phyloP scores from a whole-genome alignment of 2,113 vertebrate species.

The Gasterosteus nipponicus region DNA sequence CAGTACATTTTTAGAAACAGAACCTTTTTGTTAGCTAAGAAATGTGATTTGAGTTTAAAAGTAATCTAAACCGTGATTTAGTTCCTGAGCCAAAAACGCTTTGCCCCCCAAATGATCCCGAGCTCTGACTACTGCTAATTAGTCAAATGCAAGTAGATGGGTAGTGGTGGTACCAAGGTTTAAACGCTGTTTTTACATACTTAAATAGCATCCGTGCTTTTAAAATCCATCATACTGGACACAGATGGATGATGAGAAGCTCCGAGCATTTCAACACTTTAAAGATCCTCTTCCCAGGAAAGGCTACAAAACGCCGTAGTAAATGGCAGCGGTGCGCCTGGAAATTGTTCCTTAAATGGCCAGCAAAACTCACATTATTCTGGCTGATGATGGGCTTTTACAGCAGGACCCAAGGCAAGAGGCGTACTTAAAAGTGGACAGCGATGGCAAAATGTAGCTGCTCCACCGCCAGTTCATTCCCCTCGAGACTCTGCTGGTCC shows the following conservation, averaged over 20 bases:
- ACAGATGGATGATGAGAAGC: conserved; percentile 38
- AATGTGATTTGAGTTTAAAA: not conserved
- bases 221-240: conserved; percentile 60
- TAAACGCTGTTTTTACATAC: not conserved
- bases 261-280: conserved; percentile 36
- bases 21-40: not conserved
- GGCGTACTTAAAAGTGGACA: conserved; percentile 22
- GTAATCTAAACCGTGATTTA: not conserved
- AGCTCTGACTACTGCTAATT: not conserved
- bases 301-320: conserved; percentile 42
- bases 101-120: not conserved
- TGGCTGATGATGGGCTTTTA: conserved; percentile 37
- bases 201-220: conserved; percentile 44
- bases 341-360: conserved; percentile 48
- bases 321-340: conserved; percentile 38
- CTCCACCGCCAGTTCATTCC: not conserved
- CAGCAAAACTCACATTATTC: conserved; percentile 39
- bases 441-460: conserved; percentile 18
- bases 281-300: conserved; percentile 24
- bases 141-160: not conserved
- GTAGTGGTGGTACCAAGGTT: no score
- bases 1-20: not conserved
- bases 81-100: not conserved
- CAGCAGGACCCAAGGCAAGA: conserved; percentile 27
- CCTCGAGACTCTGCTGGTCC: not conserved